phyloP scores from a whole-genome alignment of 2,888 invertebrate genomes.

The Sturmia bella region DNA sequence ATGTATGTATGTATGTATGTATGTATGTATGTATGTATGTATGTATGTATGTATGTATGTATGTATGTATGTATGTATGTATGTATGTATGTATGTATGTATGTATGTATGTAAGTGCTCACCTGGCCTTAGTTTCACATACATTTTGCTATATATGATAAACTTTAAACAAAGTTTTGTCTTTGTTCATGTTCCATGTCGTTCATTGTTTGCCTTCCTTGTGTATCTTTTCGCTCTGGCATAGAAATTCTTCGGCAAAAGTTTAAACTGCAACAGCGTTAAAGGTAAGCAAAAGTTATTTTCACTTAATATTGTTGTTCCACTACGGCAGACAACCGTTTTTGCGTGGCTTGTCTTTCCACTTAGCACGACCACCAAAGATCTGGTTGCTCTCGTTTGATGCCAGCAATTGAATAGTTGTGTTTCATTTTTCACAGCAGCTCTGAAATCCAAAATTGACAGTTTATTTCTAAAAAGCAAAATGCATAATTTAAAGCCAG shows the following conservation, averaged over 20 bases:
- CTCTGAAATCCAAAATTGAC: background rate
- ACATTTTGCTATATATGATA: background rate
- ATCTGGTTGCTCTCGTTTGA: slow-evolving; percentile 34
- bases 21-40: background rate
- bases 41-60: too few relatives aligned
- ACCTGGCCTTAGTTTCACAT: too few relatives aligned
- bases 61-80: background rate
- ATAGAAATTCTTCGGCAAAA: slow-evolving; percentile 56
- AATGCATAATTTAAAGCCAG: too few relatives aligned
- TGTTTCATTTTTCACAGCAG: background rate
- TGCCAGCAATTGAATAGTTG: slow-evolving; percentile 14
- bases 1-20: background rate
- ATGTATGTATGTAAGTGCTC: too few relatives aligned
- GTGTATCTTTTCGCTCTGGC: slow-evolving; percentile 19
- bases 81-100: background rate
- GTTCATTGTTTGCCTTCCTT: slow-evolving; percentile 14
- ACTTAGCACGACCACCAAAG: slow-evolving; percentile 26
- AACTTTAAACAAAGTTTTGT: slow-evolving; percentile 37
- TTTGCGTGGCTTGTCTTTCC: slow-evolving; percentile 24
- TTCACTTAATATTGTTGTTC: slow-evolving; percentile 61
- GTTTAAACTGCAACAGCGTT: slow-evolving; percentile 65
- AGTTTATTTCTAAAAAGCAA: too few relatives aligned
- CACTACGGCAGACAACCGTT: slow-evolving; percentile 40
- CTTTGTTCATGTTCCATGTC: slow-evolving; percentile 38
- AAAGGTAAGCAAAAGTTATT: slow-evolving; percentile 70